These are phyloP conservation scores for Camponotus floridanus DNA, from an alignment of 1,140 invertebrate genomes.

Conservation along the genomic window DNA sequence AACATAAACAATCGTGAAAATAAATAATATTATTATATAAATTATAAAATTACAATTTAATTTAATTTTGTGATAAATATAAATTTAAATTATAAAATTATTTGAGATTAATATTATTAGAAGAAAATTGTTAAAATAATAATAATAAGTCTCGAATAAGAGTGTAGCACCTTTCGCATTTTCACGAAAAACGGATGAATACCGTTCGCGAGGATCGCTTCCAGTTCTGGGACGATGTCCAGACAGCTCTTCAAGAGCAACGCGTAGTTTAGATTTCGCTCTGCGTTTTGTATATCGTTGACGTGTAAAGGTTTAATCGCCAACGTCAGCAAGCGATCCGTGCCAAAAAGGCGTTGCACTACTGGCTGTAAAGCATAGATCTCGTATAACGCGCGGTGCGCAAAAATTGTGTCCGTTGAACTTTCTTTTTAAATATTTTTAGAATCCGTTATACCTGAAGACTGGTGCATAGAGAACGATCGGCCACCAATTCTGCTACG, in stretches of 20 bases:
- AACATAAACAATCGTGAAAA: too few species aligned
- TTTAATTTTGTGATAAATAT: too few species aligned
- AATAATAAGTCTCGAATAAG: neutral
- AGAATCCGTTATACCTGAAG: constrained; percentile 72
- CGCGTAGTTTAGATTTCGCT: constrained; percentile 93
- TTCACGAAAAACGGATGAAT: constrained; percentile 88
- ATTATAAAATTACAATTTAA: too few species aligned
- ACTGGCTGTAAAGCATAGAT: constrained; percentile 82
- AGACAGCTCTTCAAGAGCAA: constrained; percentile 93
- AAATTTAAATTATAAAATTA: too few species aligned
- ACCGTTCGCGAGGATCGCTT: constrained; percentile 87
- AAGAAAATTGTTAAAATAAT: neutral
- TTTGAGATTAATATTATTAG: too few species aligned
- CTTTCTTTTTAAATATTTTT: too few species aligned
- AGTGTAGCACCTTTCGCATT: constrained; percentile 87
- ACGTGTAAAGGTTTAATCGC: constrained; percentile 88
- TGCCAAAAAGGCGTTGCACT: constrained; percentile 87
- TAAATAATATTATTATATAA: too few species aligned
- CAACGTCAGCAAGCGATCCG: constrained; percentile 88
- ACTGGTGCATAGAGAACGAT: constrained; percentile 86
- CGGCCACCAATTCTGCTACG: constrained; percentile 91
- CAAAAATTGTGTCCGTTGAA: too few species aligned
- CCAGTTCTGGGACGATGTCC: constrained; percentile 90
- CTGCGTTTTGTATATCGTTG: constrained; percentile 88
- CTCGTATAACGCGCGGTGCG: neutral